phyloP scores from a whole-genome alignment of 2,797 vertebrate species.

The Arremon aurantiirostris region DNA sequence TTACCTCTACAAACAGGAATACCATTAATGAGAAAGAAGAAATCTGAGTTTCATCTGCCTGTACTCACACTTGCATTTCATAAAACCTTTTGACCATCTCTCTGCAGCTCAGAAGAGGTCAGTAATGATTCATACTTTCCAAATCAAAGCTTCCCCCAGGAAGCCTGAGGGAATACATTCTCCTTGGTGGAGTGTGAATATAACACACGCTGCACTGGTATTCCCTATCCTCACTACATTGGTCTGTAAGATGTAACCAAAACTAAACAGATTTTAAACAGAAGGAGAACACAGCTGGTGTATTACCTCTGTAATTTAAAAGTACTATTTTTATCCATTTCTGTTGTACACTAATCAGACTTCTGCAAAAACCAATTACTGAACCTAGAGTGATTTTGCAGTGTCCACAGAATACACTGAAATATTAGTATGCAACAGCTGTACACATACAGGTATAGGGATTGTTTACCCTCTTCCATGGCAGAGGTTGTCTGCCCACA shows the following conservation, averaged over 20 bases:
- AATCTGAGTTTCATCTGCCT: background rate
- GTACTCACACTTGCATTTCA: background rate
- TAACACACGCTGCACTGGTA: background rate
- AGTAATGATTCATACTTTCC: background rate
- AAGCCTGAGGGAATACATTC: background rate
- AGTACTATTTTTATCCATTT: slow-evolving; percentile 51
- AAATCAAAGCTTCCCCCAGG: background rate
- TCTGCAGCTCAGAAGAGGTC: background rate
- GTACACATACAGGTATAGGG: background rate
- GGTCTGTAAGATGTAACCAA: background rate
- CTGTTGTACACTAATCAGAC: slow-evolving; percentile 48
- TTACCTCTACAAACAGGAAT: background rate
- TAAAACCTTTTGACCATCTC: background rate
- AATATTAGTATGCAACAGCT: background rate
- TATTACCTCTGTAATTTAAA: slow-evolving; percentile 50
- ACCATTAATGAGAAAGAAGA: background rate
- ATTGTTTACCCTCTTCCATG: background rate
- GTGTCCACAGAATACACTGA: background rate
- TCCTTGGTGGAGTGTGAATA: background rate
- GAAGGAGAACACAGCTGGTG: slow-evolving; percentile 42
- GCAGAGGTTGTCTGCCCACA: background rate
- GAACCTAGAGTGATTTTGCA: slow-evolving; percentile 13
- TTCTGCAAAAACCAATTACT: slow-evolving; percentile 39
- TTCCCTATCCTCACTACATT: background rate
- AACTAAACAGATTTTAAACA: slow-evolving; percentile 14